Percentiles rank a stretch among this genome's conserved stretches.
phyloP scores from a whole-genome alignment of 2,888 invertebrate genomes.

The Lasioglossum calceatum region DNA sequence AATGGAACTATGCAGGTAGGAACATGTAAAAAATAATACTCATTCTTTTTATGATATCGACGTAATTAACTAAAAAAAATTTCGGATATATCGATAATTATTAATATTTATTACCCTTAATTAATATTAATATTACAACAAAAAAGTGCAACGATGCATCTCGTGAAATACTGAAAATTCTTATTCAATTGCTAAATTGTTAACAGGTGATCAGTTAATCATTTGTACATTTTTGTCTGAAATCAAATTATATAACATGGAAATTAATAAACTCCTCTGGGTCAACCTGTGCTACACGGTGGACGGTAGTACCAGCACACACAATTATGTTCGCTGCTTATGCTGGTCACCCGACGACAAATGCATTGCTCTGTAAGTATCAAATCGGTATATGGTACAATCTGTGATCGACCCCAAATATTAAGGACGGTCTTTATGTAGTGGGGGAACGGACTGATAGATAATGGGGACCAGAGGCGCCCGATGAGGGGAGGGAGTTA shows the following conservation, averaged over 20 bases:
- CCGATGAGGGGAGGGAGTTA: no score
- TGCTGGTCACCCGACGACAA: constrained; percentile 74
- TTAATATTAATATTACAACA: background rate
- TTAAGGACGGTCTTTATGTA: background rate
- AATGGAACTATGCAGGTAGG: constrained; percentile 73
- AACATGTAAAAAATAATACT: background rate
- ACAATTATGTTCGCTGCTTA: constrained; percentile 44
- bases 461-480: no score
- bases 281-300: constrained; percentile 33
- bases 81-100: background rate
- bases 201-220: constrained; percentile 57
- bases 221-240: constrained; percentile 36
- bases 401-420: background rate
- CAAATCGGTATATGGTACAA: background rate
- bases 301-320: fast-evolving
- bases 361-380: constrained; percentile 73
- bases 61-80: background rate
- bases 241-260: constrained; percentile 56
- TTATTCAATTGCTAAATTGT: background rate
- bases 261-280: constrained; percentile 67
- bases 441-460: no score
- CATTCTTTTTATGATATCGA: background rate
- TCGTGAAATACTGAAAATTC: background rate
- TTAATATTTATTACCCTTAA: background rate
- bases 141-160: background rate